Evolutionary conservation across 1,140 invertebrate species (phyloP).

Genomic region (Leptonema lineaticorne): DNA sequence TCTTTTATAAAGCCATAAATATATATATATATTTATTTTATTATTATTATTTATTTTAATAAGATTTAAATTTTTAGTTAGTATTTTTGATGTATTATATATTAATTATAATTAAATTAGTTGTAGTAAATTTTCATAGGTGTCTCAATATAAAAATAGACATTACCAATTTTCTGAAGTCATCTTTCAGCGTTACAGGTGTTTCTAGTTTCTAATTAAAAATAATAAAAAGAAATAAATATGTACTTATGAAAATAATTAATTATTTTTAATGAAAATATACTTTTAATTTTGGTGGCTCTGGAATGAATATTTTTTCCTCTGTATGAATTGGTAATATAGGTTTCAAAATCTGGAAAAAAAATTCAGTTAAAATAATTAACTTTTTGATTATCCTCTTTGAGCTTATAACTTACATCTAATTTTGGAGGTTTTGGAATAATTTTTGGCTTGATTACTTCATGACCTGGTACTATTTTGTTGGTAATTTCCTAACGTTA

Average conservation of each 20-base stretch:
- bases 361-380: background rate
- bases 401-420: background rate
- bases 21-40: background rate
- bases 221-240: background rate
- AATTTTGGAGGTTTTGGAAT: constrained; percentile 10
- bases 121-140: too few relatives aligned
- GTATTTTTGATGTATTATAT: too few relatives aligned
- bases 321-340: background rate
- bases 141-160: too few relatives aligned
- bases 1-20: background rate
- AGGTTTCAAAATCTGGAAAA: background rate
- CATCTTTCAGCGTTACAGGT: too few relatives aligned
- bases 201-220: too few relatives aligned
- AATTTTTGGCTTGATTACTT: background rate
- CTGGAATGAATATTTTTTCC: background rate
- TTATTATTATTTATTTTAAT: background rate
- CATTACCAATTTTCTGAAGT: too few relatives aligned
- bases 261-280: background rate
- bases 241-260: background rate
- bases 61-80: too few relatives aligned
- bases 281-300: background rate
- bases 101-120: too few relatives aligned
- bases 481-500: too few relatives aligned
- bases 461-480: background rate
- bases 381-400: too few relatives aligned